Conservation (phyloP, 2,797 vertebrate genomes). For the Sebastolobus alascanus region DNA sequence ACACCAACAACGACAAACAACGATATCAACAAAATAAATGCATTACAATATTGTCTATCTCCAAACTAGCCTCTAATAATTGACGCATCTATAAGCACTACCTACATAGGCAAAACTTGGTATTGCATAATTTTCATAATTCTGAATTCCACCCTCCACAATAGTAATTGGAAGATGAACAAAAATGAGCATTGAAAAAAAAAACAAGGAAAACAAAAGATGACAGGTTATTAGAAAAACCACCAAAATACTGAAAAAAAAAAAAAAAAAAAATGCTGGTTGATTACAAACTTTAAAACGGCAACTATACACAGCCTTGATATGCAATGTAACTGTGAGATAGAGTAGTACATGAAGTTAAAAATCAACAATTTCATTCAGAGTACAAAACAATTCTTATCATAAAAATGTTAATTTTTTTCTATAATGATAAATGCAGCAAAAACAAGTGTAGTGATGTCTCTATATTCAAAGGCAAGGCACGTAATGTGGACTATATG, state of each 20-base stretch:
- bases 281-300: conserved; percentile 99
- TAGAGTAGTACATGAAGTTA: conserved; percentile 98
- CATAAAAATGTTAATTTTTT: conserved; percentile 99
- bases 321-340: conserved; percentile 99
- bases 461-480: conserved; percentile 99
- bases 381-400: conserved; percentile 99
- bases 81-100: conserved; percentile 99
- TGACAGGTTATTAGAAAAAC: conserved; percentile 91
- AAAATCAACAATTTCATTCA: conserved; percentile 98
- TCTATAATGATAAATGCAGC: conserved; percentile 99
- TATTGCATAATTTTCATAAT: conserved; percentile 99
- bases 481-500: conserved; percentile 99
- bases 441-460: conserved; percentile 99
- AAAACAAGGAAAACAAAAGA: conserved; percentile 89
- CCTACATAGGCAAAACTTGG: conserved; percentile 99
- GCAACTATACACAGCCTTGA: conserved; percentile 99
- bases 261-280: conserved; percentile 90
- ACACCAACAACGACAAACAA: conserved; percentile 81
- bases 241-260: conserved; percentile 92
- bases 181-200: conserved; percentile 87
- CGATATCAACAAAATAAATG: conserved; percentile 88
- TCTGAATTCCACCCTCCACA: conserved; percentile 94
- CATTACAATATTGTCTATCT: conserved; percentile 93
- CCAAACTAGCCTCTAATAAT: conserved; percentile 99
- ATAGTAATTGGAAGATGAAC: conserved; percentile 99